phyloP scores from a whole-genome alignment of 2,113 vertebrate species.

The Cyphomyrus discorhynchus region DNA sequence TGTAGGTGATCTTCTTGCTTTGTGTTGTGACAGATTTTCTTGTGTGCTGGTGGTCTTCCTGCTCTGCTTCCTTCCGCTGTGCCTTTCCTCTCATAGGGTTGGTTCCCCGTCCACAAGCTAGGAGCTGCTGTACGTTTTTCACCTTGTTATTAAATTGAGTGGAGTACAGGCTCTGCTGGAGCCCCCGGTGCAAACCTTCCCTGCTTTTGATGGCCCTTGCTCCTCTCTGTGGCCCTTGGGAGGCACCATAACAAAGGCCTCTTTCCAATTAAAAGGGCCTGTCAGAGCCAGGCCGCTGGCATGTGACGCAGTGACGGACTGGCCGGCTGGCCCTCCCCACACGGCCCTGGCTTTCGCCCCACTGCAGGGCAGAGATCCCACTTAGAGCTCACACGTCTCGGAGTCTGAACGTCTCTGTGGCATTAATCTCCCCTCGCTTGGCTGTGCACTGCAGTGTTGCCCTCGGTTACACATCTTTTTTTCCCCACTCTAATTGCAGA shows the following conservation, averaged over 20 bases:
- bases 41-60: not conserved
- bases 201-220: not conserved
- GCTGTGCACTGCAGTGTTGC: conserved; percentile 45
- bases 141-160: not conserved
- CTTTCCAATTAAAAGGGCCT: not conserved
- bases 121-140: not conserved
- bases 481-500: conserved; percentile 49
- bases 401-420: conserved; percentile 47
- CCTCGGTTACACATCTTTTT: conserved; percentile 42
- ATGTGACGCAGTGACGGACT: not conserved
- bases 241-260: not conserved
- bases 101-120: not conserved
- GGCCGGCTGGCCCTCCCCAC: not conserved
- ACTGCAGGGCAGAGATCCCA: not conserved
- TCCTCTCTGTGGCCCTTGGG: not conserved
- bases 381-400: conserved; percentile 15
- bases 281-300: not conserved
- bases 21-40: not conserved
- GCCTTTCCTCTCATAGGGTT: not conserved
- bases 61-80: not conserved
- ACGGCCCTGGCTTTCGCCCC: not conserved
- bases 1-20: not conserved
- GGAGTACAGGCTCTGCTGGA: not conserved
- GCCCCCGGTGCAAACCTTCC: not conserved
- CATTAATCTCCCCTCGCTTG: conserved; percentile 49